phyloP scores from a whole-genome alignment of 2,113 vertebrate species.

The Okapia johnstoni region DNA sequence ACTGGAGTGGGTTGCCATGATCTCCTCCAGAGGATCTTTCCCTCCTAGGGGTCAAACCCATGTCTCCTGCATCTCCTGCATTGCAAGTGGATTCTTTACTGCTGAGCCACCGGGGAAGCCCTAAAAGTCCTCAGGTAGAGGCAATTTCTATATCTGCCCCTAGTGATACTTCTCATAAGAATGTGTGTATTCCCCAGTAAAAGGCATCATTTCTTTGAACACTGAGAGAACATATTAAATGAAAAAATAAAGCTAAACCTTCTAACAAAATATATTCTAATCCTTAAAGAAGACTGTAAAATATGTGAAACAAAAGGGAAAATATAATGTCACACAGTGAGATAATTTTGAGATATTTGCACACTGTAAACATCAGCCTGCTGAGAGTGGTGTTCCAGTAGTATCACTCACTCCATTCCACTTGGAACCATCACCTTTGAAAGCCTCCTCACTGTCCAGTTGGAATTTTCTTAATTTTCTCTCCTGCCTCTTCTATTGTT shows the following conservation, averaged over 20 bases:
- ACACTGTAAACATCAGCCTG: background rate
- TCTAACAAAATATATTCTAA: background rate
- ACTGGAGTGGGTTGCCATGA: background rate
- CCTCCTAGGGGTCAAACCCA: fast-evolving
- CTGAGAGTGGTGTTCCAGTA: background rate
- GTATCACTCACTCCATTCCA: background rate
- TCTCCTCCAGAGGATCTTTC: background rate
- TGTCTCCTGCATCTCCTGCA: background rate
- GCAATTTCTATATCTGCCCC: background rate
- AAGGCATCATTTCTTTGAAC: background rate
- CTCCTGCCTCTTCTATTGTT: background rate
- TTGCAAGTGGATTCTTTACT: background rate
- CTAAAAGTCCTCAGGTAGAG: background rate
- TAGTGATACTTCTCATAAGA: background rate
- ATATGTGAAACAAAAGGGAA: background rate
- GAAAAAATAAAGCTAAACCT: background rate
- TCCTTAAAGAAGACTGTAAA: background rate
- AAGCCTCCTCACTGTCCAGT: background rate
- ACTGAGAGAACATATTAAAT: background rate
- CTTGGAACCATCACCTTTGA: background rate
- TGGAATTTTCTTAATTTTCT: background rate
- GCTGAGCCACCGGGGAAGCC: background rate
- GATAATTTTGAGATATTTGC: background rate
- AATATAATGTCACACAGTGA: background rate
- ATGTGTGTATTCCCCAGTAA: background rate